Conservation (phyloP, 2,888 invertebrate genomes). For the Thecophora atra region DNA sequence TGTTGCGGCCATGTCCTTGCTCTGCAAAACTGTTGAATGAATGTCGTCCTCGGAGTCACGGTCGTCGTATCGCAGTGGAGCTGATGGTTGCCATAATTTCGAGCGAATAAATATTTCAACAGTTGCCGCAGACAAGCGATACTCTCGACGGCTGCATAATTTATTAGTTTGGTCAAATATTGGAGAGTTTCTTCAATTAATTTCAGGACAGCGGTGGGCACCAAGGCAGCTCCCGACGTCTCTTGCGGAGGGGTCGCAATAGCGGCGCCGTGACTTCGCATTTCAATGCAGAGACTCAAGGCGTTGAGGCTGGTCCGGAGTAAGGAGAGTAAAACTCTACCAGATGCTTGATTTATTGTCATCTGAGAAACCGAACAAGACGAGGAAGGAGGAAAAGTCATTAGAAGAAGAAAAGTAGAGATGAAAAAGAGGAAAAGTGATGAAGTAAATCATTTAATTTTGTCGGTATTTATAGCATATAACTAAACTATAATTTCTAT, state of each 20-base stretch:
- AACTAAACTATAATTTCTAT: too few relatives aligned
- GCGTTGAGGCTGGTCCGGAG: conserved; percentile 62
- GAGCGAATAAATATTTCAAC: conserved; percentile 76
- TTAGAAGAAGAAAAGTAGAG: not conserved
- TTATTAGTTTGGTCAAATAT: conserved; percentile 75
- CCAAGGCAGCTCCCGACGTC: conserved; percentile 19
- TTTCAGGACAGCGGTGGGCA: conserved; percentile 54
- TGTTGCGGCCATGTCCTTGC: conserved; percentile 49
- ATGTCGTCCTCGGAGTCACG: conserved; percentile 45
- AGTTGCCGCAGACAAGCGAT: conserved; percentile 80
- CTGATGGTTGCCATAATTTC: conserved; percentile 70
- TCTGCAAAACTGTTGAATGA: conserved; percentile 55
- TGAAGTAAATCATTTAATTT: too few relatives aligned
- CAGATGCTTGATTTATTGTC: conserved; percentile 79
- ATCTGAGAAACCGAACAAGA: conserved; percentile 67
- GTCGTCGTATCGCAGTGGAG: conserved; percentile 51
- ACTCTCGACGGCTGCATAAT: conserved; percentile 74
- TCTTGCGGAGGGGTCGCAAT: conserved; percentile 33
- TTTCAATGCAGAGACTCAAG: conserved; percentile 60
- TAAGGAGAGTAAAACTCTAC: conserved; percentile 73
- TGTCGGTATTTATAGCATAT: too few relatives aligned
- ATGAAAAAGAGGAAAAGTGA: not conserved
- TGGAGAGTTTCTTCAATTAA: conserved; percentile 77
- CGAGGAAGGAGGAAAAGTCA: not conserved
- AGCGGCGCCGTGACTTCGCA: conserved; percentile 48